Conservation (phyloP, 2,888 invertebrate genomes). For the Phymatocera aterrima region DNA sequence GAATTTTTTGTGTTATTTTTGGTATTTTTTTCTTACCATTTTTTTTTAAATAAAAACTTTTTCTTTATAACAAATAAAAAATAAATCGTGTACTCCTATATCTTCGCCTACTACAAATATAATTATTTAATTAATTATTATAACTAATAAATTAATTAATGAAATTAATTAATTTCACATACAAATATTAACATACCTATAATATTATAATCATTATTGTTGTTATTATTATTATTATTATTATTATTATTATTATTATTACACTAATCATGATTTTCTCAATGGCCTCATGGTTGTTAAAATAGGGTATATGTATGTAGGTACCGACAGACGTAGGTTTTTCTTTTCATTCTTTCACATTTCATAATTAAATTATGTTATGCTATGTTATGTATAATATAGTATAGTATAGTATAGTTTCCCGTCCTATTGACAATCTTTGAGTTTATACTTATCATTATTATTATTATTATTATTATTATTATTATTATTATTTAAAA, state of each 20-base stretch:
- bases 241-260: constrained; percentile 6
- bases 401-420: background rate
- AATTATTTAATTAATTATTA: too few species aligned
- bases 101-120: constrained; percentile 2
- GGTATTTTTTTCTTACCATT: constrained; percentile 15
- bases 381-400: background rate
- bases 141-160: too few species aligned
- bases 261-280: constrained; percentile 14
- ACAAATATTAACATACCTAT: constrained; percentile 7
- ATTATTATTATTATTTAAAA: constrained; percentile 13
- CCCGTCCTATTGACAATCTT: constrained; percentile 28
- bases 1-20: constrained; percentile 20
- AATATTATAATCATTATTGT: constrained; percentile 17
- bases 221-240: constrained; percentile 11
- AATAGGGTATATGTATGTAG: constrained; percentile 22
- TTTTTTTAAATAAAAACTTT: background rate
- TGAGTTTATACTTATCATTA: constrained; percentile 1
- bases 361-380: background rate
- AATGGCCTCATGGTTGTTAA: constrained; percentile 22
- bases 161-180: constrained; percentile 21
- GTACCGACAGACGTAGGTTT: background rate
- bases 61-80: constrained; percentile 21
- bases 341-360: constrained; percentile 1
- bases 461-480: constrained; percentile 11
- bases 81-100: background rate